Percentiles rank a stretch among this genome's conserved stretches.
These are phyloP conservation scores for Drosophila micromelanica DNA, from an alignment of 1,140 invertebrate genomes.

Conservation along the genomic window DNA sequence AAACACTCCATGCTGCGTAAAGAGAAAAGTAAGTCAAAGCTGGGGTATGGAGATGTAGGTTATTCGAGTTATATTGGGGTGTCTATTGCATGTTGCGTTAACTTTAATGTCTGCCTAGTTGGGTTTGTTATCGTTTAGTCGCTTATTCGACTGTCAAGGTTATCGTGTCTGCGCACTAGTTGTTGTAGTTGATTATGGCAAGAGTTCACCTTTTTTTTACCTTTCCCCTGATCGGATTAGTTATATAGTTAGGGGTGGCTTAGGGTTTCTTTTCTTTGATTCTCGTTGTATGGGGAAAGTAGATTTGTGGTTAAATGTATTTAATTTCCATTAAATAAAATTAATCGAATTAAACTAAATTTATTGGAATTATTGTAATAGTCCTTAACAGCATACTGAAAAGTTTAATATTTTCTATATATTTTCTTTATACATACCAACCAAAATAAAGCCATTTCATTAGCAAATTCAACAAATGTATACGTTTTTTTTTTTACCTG, in stretches of 20 bases:
- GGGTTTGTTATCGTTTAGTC: slow-evolving; percentile 41
- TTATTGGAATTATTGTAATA: no score
- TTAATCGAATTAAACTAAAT: no score
- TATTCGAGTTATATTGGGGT: slow-evolving; percentile 13
- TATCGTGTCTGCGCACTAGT: slow-evolving; percentile 51
- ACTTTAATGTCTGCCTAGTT: slow-evolving; percentile 49
- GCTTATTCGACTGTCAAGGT: slow-evolving; percentile 68
- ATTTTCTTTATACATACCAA: slow-evolving; percentile 44
- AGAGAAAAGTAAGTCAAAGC: neutral
- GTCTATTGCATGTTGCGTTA: slow-evolving; percentile 42
- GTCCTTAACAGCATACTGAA: no score
- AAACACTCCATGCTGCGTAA: no score
- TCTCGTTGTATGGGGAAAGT: no score
- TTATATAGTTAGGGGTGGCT: neutral
- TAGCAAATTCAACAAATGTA: neutral
- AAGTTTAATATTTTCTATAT: no score
- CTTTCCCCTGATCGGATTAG: slow-evolving; percentile 6
- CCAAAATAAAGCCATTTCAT: slow-evolving; percentile 56
- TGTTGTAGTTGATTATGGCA: slow-evolving; percentile 1
- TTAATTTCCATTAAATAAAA: no score
- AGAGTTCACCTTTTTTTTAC: slow-evolving; percentile 12
- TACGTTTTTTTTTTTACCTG: slow-evolving; percentile 40
- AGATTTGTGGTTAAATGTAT: no score
- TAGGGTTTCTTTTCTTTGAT: neutral
- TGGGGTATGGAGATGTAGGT: neutral